Evolutionary conservation across 1,140 invertebrate genomes (phyloP), one percentile per base, ranked within the genome.

Genomic region (Procambarus virginalis): DNA sequence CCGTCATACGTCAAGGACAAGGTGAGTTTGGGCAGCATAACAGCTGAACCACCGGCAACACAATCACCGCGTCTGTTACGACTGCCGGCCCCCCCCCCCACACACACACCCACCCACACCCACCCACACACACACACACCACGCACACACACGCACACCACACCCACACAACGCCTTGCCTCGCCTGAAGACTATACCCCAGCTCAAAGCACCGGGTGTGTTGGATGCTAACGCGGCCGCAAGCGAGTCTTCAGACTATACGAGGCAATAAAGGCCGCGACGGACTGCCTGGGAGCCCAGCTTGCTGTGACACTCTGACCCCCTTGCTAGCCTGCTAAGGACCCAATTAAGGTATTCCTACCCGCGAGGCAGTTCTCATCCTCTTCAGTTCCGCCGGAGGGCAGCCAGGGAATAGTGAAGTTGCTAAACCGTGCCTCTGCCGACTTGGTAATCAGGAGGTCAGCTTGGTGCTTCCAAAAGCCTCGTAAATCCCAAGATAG

Each of bases 171-270:
- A 55, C 51, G 12, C 51, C 8, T 34, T 5, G 12, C 51, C 51
- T 55, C 8, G 51, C 51, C 51, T 2, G 4, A 0, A 55, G 22
- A 9, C 8, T 73, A n/a, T 73, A 73, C 22, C 8, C 6, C 6
- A 73, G n/a, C 22, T 73, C 1, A 34, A 34, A 73, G 34, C 68
- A 73, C n/a, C 5, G 22, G 4, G 22, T 73, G 68, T 22, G 68
- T 73, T 6, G 68, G 22, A 34, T 73, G 22, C 5, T 73, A 73
- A 73, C 68, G 22, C 10, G 14, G 20, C n/a, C n/a, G 2, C 5
- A 73, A 34, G 68, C 6, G n/a, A 73, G 68, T 20, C n/a, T 73
- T 73, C 68, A 73, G 68, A 73, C n/a, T 34, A 73, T 73, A 73
- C 22, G 68, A 34, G 68, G 22, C 10, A 73, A 34, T 73, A 34